Percentiles rank a stretch among this genome's conserved stretches.
Conservation (phyloP, 2,888 invertebrate genomes). For the Tricholauxania praeusta region DNA sequence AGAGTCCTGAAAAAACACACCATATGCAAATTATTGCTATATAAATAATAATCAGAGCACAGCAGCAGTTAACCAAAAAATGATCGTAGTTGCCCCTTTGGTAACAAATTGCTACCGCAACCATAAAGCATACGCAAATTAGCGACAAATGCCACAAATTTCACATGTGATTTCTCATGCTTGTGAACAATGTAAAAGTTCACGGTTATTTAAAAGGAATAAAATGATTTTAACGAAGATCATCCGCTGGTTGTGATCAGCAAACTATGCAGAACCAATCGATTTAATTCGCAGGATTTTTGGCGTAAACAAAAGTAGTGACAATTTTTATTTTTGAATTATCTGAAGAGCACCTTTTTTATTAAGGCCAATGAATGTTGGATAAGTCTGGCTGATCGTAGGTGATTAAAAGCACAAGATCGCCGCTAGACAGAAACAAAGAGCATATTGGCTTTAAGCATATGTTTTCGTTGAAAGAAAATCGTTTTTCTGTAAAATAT, state of each 20-base stretch:
- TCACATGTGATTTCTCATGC: not conserved
- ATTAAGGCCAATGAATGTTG: not conserved
- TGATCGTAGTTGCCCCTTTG: too few species aligned
- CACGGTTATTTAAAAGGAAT: not conserved
- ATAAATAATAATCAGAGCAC: too few species aligned
- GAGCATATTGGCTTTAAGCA: too few species aligned
- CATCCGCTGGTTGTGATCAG: not conserved
- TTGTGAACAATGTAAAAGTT: conserved; percentile 11
- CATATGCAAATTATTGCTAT: too few species aligned
- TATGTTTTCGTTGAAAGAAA: too few species aligned
- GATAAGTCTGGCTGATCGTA: not conserved
- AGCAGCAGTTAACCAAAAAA: too few species aligned
- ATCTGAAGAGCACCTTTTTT: conserved; percentile 20
- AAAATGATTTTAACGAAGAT: conserved; percentile 14
- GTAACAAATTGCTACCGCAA: conserved; percentile 10
- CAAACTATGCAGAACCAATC: conserved; percentile 28
- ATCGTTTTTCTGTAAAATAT: too few species aligned
- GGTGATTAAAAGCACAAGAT: not conserved
- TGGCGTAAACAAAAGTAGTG: conserved; percentile 15
- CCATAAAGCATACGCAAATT: conserved; percentile 36
- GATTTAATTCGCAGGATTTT: conserved; percentile 32
- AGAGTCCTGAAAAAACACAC: too few species aligned
- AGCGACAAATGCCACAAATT: conserved; percentile 19
- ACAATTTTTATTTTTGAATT: conserved; percentile 28
- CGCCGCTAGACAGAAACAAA: too few species aligned